Percentiles rank a stretch among this genome's conserved stretches.
phyloP scores from a whole-genome alignment of 2,888 invertebrate species.

The Campoletis raptor region DNA sequence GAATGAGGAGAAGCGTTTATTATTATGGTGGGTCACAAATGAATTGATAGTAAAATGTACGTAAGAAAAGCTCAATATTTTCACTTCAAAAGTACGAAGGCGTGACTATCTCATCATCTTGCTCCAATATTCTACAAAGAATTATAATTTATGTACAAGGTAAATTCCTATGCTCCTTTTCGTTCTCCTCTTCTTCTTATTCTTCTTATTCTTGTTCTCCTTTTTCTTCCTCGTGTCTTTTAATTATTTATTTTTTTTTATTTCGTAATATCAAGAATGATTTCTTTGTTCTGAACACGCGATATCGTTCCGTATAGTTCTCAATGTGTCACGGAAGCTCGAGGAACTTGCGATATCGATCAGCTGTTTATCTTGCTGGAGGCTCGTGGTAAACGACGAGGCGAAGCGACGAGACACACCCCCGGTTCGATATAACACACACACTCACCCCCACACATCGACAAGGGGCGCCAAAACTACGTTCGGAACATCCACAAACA shows the following conservation, averaged over 20 bases:
- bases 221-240: background rate
- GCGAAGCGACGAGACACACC: constrained; percentile 59
- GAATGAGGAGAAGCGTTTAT: background rate
- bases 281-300: constrained; percentile 34
- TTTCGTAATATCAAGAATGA: constrained; percentile 35
- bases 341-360: constrained; percentile 59
- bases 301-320: constrained; percentile 17
- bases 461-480: background rate
- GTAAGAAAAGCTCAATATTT: background rate
- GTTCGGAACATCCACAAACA: constrained; percentile 4
- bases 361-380: constrained; percentile 63
- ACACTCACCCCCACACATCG: background rate
- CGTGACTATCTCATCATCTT: constrained; percentile 6
- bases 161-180: background rate
- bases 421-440: constrained; percentile 49
- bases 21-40: background rate
- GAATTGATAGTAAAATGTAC: background rate
- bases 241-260: constrained; percentile 1
- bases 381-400: constrained; percentile 59
- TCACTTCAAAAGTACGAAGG: background rate
- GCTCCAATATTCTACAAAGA: constrained; percentile 22
- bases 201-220: no score
- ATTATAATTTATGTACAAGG: constrained; percentile 5
- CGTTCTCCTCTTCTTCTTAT: background rate
- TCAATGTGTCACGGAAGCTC: constrained; percentile 40